Evolutionary conservation across 1,140 invertebrate genomes (phyloP).

Genomic region (Drosophila lacertosa): DNA sequence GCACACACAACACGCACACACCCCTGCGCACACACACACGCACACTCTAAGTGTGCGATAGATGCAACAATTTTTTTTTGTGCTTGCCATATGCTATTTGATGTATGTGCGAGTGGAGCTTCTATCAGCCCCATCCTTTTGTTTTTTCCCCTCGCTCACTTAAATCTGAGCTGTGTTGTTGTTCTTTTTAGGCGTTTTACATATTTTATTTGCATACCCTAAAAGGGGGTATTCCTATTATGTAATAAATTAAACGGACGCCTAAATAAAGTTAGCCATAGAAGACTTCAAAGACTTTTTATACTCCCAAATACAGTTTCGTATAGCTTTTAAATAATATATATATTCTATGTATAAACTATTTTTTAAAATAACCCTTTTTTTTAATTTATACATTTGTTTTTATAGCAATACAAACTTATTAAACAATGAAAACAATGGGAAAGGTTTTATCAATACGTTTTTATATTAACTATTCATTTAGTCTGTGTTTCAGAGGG

Average conservation of each 20-base stretch:
- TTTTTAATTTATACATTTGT: no score
- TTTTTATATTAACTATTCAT: background rate
- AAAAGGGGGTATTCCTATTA: background rate
- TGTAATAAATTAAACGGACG: background rate
- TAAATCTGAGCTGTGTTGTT: constrained; percentile 23
- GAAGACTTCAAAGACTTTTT: no score
- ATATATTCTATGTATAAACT: no score
- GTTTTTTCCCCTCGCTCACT: background rate
- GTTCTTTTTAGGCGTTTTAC: constrained; percentile 28
- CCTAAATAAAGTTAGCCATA: no score
- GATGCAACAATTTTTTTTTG: constrained; percentile 71
- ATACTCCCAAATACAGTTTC: no score
- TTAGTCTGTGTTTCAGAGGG: background rate
- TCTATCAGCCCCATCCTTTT: background rate
- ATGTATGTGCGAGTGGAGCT: constrained; percentile 43
- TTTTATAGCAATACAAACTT: no score
- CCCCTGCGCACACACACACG: no score
- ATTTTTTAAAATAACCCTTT: no score
- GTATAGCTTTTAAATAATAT: no score
- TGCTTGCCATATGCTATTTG: constrained; percentile 73
- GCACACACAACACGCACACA: background rate
- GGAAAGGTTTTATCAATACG: background rate
- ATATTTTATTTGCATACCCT: constrained; percentile 6
- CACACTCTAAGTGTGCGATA: constrained; percentile 17
- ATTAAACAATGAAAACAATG: background rate